Base-by-base conservation (phyloP, 2,888 invertebrate genomes). In the Lumbricus terrestris region DNA sequence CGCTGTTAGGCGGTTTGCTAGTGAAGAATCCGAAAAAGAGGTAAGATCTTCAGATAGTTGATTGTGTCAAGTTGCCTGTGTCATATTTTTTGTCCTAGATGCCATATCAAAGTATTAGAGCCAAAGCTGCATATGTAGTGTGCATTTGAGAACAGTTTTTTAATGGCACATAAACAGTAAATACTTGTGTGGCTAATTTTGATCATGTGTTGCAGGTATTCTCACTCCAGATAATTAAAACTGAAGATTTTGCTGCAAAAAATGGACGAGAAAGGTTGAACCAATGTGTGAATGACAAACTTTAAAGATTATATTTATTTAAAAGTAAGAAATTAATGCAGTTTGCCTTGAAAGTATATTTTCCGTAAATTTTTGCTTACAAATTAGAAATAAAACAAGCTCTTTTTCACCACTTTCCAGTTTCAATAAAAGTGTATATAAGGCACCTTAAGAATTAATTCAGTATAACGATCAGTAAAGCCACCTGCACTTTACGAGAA, bases 1-100 rank as follows among this genome's bases (percentile, higher is more conserved):
- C 97, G 94, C 96, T 99, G 94, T 96, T 99, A 90, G 96, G 96
- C 92, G 98, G 98, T 35, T 96, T 99, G 93, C 96, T 99, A 92
- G 96, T 97, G 92, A 99, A 99, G 96, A 97, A 98, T 95, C 99
- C 99, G 29, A 90, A 91, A 82, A 90, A 91, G 89, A 90, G 92
- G 92, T 92, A 37, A 1, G 16, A n/a, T n/a, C n/a, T n/a, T n/a
- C n/a, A n/a, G n/a, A n/a, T n/a, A n/a, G n/a, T n/a, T n/a, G n/a
- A n/a, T n/a, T n/a, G n/a, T n/a, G n/a, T n/a, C n/a, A n/a, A n/a
- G n/a, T n/a, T n/a, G n/a, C n/a, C n/a, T n/a, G n/a, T n/a, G n/a
- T n/a, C n/a, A n/a, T n/a, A n/a, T n/a, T n/a, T n/a, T n/a, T n/a
- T n/a, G 13, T 69, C 69, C 29, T 6, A n/a, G 8, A 69, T n/a